These are phyloP conservation scores for Carapus acus DNA, from an alignment of 2,797 vertebrate species.

Conservation along the genomic window DNA sequence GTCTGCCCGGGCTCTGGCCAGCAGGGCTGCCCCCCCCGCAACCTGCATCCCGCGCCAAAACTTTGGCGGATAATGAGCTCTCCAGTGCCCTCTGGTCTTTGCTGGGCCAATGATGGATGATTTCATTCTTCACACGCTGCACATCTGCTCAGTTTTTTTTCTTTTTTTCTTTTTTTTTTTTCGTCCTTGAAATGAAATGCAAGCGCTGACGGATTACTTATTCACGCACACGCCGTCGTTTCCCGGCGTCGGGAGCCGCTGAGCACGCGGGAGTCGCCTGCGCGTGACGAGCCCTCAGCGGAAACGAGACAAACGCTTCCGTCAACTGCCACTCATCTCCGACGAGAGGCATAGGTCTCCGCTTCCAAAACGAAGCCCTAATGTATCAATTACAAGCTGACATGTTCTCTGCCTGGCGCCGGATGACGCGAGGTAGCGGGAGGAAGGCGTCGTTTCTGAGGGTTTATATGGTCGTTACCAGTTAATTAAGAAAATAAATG, in stretches of 20 bases:
- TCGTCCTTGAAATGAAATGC: not conserved
- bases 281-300: not conserved
- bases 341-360: conserved; percentile 9
- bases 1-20: not conserved
- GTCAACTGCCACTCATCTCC: conserved; percentile 3
- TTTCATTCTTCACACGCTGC: no score
- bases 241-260: not conserved
- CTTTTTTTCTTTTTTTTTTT: not conserved
- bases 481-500: conserved; percentile 53
- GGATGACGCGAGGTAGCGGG: conserved; percentile 3
- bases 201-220: not conserved
- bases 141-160: not conserved
- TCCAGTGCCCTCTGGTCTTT: not conserved
- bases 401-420: conserved; percentile 30
- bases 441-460: conserved; percentile 23
- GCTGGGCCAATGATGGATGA: not conserved
- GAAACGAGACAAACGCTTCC: not conserved
- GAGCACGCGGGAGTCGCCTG: not conserved
- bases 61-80: not conserved
- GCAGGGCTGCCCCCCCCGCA: not conserved
- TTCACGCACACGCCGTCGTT: not conserved
- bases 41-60: not conserved
- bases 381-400: conserved; percentile 41
- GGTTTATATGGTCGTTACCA: conserved; percentile 24
- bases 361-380: conserved; percentile 27